Percentiles rank a stretch among this genome's conserved stretches.
Evolutionary conservation across 2,113 vertebrate genomes (phyloP).

Genomic region (Anseranas semipalmata): DNA sequence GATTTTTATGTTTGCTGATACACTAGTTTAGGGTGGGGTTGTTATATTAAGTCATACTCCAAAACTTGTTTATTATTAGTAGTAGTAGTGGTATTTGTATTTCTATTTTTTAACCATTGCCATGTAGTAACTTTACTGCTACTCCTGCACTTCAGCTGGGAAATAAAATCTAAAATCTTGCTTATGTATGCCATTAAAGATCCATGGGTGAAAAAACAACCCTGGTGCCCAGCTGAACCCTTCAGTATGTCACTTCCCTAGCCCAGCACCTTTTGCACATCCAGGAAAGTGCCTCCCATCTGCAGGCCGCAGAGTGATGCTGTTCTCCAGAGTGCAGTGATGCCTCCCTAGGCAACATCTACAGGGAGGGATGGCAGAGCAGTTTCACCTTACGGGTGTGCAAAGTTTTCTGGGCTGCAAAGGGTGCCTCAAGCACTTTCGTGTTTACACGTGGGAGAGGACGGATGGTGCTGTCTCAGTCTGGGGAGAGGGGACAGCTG

Average conservation of each 20-base stretch:
- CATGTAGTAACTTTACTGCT: background rate
- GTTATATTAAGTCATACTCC: fast-evolving
- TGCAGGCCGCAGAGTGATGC: fast-evolving
- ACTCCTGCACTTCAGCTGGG: background rate
- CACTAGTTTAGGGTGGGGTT: fast-evolving
- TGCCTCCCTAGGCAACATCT: background rate
- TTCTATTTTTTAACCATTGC: background rate
- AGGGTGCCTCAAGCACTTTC: background rate
- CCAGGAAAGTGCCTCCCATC: fast-evolving
- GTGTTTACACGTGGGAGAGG: fast-evolving
- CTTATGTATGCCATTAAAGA: background rate
- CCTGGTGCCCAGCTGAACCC: background rate
- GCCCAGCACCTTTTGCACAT: background rate
- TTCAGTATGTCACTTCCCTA: background rate
- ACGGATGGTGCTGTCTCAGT: background rate
- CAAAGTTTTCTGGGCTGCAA: background rate
- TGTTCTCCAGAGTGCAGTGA: fast-evolving
- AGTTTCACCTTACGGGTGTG: fast-evolving
- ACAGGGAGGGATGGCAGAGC: background rate
- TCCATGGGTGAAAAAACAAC: background rate
- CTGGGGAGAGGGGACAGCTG: background rate
- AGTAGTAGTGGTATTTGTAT: background rate
- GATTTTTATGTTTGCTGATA: background rate
- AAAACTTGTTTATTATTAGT: background rate
- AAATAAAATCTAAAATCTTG: background rate